Conservation (phyloP, 1,140 invertebrate species). For the Neodiprion fabricii region DNA sequence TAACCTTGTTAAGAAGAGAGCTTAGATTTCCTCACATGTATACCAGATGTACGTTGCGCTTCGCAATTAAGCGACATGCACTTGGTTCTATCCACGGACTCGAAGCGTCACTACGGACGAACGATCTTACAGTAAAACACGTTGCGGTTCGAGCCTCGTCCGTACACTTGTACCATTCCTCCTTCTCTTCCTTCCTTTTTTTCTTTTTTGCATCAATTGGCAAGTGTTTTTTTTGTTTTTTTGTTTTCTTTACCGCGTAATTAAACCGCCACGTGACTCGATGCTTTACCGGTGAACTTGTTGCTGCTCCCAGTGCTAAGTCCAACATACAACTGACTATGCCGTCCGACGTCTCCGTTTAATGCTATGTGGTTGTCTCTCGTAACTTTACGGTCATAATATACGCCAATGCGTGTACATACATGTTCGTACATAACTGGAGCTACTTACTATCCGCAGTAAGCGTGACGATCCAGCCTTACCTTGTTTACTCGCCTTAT, state of each 20-base stretch:
- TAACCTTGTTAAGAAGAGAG: too few relatives aligned
- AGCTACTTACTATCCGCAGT: not conserved
- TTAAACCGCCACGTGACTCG: conserved; percentile 5
- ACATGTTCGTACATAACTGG: not conserved
- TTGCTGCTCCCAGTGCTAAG: not conserved
- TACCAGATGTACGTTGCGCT: too few relatives aligned
- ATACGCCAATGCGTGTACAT: not conserved
- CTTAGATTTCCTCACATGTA: too few relatives aligned
- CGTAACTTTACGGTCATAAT: not conserved
- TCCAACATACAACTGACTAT: not conserved
- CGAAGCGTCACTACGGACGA: too few relatives aligned
- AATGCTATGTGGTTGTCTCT: not conserved
- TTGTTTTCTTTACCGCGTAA: not conserved
- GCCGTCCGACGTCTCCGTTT: not conserved
- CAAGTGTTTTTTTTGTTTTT: too few relatives aligned
- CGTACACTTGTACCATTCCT: too few relatives aligned
- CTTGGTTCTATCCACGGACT: too few relatives aligned
- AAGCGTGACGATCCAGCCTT: not conserved
- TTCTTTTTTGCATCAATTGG: too few relatives aligned
- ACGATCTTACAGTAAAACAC: too few relatives aligned
- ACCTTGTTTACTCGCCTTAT: not conserved
- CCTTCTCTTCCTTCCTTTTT: too few relatives aligned
- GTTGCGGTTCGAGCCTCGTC: too few relatives aligned
- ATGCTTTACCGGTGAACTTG: not conserved
- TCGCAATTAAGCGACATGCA: too few relatives aligned